Conservation (phyloP, 2,888 invertebrate genomes). For the Spodoptera littoralis region DNA sequence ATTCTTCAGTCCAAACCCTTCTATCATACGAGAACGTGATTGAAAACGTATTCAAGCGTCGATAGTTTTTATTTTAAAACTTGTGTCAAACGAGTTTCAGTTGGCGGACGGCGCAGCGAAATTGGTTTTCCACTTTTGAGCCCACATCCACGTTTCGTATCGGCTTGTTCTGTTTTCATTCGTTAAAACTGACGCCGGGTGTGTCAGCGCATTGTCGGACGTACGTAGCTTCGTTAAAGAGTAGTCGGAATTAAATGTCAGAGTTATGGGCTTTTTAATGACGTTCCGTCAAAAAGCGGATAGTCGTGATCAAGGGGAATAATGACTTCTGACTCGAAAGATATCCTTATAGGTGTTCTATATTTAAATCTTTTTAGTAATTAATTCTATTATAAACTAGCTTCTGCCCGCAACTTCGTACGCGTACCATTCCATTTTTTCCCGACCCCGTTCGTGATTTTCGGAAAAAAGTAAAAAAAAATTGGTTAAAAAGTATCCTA, state of each 20-base stretch:
- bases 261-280: conserved; percentile 17
- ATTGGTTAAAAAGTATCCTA: too few relatives aligned
- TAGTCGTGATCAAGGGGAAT: conserved; percentile 2
- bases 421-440: too few relatives aligned
- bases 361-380: too few relatives aligned
- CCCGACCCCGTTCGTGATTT: too few relatives aligned
- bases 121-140: conserved; percentile 77
- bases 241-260: conserved; percentile 40
- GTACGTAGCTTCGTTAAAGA: conserved; percentile 34
- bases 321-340: too few relatives aligned
- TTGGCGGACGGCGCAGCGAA: conserved; percentile 62
- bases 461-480: too few relatives aligned
- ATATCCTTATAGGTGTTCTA: too few relatives aligned
- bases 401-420: too few relatives aligned
- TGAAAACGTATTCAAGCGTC: conserved; percentile 59
- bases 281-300: conserved; percentile 6
- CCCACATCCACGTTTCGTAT: conserved; percentile 54
- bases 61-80: conserved; percentile 60
- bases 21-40: conserved; percentile 45
- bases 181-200: conserved; percentile 52
- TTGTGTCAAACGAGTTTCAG: conserved; percentile 65
- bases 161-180: conserved; percentile 63
- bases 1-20: conserved; percentile 23
- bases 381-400: too few relatives aligned
- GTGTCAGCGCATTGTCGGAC: conserved; percentile 56